Percentiles rank a stretch among this genome's conserved stretches.
These are phyloP conservation scores for Orgyia antiqua DNA, from an alignment of 2,888 invertebrate genomes.

Conservation along the genomic window DNA sequence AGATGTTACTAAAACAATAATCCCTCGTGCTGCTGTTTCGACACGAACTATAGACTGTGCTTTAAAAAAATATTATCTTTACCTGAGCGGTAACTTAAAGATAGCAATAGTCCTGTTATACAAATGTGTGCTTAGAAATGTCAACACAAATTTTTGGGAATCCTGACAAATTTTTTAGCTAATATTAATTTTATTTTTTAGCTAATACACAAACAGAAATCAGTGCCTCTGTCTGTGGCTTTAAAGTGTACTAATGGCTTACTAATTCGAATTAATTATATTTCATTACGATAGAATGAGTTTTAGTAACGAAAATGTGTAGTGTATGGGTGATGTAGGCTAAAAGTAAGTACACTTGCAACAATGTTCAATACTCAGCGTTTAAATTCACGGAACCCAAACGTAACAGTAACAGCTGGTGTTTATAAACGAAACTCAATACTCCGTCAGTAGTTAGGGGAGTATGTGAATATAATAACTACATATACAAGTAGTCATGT, in stretches of 20 bases:
- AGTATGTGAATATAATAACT: constrained; percentile 40
- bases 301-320: no score
- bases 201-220: no score
- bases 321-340: no score
- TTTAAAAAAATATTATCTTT: constrained; percentile 41
- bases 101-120: constrained; percentile 35
- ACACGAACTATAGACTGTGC: constrained; percentile 34
- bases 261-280: no score
- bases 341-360: no score
- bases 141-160: constrained; percentile 16
- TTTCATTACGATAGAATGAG: no score
- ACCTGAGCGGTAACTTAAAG: constrained; percentile 36
- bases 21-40: constrained; percentile 35
- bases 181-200: no score
- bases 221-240: no score
- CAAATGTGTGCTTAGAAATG: constrained; percentile 30
- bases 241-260: no score
- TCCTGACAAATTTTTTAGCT: no score
- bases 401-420: constrained; percentile 29
- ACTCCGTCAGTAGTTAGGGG: constrained; percentile 24
- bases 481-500: constrained; percentile 44
- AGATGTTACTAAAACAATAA: constrained; percentile 73
- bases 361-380: no score
- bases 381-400: constrained; percentile 29
- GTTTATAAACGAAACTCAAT: constrained; percentile 37